phyloP scores from a whole-genome alignment of 2,888 invertebrate genomes.

The Cheilosia vulpina region DNA sequence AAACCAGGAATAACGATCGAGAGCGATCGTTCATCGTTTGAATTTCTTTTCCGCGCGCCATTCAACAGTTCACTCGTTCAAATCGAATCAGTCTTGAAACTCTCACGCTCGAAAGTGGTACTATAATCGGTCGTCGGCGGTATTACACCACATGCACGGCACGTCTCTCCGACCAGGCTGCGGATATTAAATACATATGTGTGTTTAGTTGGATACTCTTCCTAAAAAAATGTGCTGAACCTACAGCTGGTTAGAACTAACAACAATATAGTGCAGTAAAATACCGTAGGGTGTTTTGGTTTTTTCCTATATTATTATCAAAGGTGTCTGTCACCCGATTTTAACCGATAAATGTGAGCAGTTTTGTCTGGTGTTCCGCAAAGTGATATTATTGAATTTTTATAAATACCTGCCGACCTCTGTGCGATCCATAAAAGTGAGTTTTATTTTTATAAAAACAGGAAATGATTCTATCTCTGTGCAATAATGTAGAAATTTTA shows the following conservation, averaged over 20 bases:
- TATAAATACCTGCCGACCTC: constrained; percentile 4
- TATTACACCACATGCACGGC: constrained; percentile 12
- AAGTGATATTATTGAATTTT: neutral
- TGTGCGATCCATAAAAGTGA: constrained; percentile 31
- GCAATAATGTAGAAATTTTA: neutral
- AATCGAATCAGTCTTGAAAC: constrained; percentile 49
- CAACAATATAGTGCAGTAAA: constrained; percentile 18
- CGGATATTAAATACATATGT: neutral
- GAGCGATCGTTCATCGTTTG: constrained; percentile 31
- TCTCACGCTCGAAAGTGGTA: constrained; percentile 50
- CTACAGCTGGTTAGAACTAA: neutral
- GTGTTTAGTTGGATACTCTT: constrained; percentile 15
- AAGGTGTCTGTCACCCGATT: constrained; percentile 7
- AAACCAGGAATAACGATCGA: constrained; percentile 12
- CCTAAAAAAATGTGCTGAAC: constrained; percentile 24
- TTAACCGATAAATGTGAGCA: constrained; percentile 15
- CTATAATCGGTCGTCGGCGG: constrained; percentile 52
- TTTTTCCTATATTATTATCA: constrained; percentile 2
- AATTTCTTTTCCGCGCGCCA: constrained; percentile 43
- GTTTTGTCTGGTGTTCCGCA: constrained; percentile 24
- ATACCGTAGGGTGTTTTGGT: constrained; percentile 4
- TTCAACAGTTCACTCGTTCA: constrained; percentile 42
- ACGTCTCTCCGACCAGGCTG: constrained; percentile 51
- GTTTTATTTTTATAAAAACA: neutral
- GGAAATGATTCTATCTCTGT: neutral